Base-by-base conservation (phyloP, 1,140 invertebrate species). In the Dendrolimus kikuchii region DNA sequence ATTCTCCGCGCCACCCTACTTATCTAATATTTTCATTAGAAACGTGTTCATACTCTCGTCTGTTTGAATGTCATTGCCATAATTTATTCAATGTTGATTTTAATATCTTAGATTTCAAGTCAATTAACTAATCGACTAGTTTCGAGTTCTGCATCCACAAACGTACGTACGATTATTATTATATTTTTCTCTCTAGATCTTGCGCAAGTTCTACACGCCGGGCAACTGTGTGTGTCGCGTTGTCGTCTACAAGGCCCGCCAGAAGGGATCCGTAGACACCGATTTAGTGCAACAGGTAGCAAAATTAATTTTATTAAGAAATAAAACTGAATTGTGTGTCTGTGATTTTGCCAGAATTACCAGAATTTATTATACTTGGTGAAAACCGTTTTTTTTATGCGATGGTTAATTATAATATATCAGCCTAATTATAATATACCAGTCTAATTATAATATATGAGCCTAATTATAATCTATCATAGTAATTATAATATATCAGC, bases 151-250 rank as follows among this genome's bases (percentile, higher is more conserved):
- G 41, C 41, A n/a, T 1, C 41, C 4, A 7, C 4, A 42, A 42
- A 42, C n/a, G 41, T 42, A 42, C 41, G 2, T 7, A 42, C n/a
- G 41, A 2, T 7, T 7, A 42, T 42, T 42, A n/a, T 42, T 2
- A 2, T 10, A 39, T 43, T 5, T 45, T 8, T 38, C 41, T 38
- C 1, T 53, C 4, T 53, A 86, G 82, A 61, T 86, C 5, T 60
- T 86, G 2, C 80, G 82, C 40, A 86, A 83, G 49, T 86, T 86
- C 63, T 86, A 83, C 55, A 80, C 80, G 9, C 80, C 82, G 0
- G 82, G 80, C 7, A 82, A 83, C 69, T 83, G 82, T 52, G 80
- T 83, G 52, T 86, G 76, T 41, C 77, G 80, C 37, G 80, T 82
- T 7, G 72, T 77, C 0, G 74, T 83, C 46, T 82, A 76, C 64